These are phyloP conservation scores for Caenorhabditis inopinata DNA, from an alignment of 1,140 invertebrate genomes.

Conservation along the genomic window DNA sequence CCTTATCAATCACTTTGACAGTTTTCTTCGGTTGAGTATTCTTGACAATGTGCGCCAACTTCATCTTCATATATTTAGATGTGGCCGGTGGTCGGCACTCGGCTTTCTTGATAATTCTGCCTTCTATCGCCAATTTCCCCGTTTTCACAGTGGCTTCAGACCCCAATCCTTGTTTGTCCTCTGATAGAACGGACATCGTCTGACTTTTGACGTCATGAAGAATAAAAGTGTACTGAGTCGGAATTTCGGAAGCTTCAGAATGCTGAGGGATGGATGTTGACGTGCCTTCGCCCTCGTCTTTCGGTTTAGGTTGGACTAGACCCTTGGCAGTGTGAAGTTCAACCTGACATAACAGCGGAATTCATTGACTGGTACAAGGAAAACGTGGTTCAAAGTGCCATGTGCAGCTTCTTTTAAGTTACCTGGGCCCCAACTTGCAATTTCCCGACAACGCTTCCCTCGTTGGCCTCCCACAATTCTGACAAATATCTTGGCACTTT, in stretches of 20 bases:
- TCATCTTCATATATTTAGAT: conserved; percentile 49
- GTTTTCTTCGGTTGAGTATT: conserved; percentile 54
- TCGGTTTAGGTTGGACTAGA: background rate
- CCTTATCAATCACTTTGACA: conserved; percentile 42
- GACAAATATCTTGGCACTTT: conserved; percentile 47
- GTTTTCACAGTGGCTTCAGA: conserved; percentile 50
- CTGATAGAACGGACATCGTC: conserved; percentile 55
- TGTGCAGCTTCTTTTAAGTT: background rate
- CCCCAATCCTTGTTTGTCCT: conserved; percentile 56
- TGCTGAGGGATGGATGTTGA: background rate
- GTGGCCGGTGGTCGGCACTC: conserved; percentile 49
- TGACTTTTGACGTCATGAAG: conserved; percentile 55
- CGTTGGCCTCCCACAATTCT: conserved; percentile 58
- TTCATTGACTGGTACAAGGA: background rate
- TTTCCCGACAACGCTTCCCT: conserved; percentile 54
- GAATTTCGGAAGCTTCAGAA: conserved; percentile 36
- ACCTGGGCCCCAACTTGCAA: conserved; percentile 27
- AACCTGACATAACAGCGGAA: background rate
- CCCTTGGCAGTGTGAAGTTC: background rate
- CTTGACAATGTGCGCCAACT: conserved; percentile 48
- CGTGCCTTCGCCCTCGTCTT: background rate
- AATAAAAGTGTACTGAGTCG: conserved; percentile 54
- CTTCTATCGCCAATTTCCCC: conserved; percentile 43
- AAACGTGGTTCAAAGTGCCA: background rate
- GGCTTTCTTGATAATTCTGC: conserved; percentile 50